These are phyloP conservation scores for Tenthredo scrophulariae DNA, from an alignment of 2,888 invertebrate genomes.

Conservation along the genomic window DNA sequence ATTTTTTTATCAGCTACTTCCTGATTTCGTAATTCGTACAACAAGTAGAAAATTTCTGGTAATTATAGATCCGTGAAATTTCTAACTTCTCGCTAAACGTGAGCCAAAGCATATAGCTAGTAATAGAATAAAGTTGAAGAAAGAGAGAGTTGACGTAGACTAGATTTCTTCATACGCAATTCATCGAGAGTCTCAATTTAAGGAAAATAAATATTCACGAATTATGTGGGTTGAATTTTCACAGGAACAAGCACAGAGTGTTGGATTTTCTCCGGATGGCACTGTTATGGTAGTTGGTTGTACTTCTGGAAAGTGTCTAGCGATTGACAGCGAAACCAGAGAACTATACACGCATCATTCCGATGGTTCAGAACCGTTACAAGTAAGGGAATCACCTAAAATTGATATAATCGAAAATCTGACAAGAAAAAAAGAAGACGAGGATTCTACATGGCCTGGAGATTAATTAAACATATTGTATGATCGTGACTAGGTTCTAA, in stretches of 20 bases:
- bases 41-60: not conserved
- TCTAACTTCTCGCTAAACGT: not conserved
- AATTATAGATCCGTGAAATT: not conserved
- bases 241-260: conserved; percentile 91
- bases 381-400: conserved; percentile 71
- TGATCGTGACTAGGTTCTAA: conserved; percentile 83
- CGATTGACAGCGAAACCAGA: conserved; percentile 89
- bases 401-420: not conserved
- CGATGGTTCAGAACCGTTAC: conserved; percentile 83
- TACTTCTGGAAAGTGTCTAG: conserved; percentile 89
- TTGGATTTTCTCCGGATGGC: conserved; percentile 90
- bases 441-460: not conserved
- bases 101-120: not conserved
- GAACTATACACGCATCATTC: conserved; percentile 85
- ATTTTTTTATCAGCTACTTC: not conserved
- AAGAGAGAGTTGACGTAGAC: not conserved
- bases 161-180: not conserved
- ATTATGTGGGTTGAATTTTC: not conserved
- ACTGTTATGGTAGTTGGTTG: conserved; percentile 89
- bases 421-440: not conserved
- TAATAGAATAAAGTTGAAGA: not conserved
- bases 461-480: conserved; percentile 9
- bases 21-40: not conserved
- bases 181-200: not conserved
- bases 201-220: not conserved